These are phyloP conservation scores for Cybosia mesomella DNA, from an alignment of 2,888 invertebrate species.

Conservation along the genomic window DNA sequence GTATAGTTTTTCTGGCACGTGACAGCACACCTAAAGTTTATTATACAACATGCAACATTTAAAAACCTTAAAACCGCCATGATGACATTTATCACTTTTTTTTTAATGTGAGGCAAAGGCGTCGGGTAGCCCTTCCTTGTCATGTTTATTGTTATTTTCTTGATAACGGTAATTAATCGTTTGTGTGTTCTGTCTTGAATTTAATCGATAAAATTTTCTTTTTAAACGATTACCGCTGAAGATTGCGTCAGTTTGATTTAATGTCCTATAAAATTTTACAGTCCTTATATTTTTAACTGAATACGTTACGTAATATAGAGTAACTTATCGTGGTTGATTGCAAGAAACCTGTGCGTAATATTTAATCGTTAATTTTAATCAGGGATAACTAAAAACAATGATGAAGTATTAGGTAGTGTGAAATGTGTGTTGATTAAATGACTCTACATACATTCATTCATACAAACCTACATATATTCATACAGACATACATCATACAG, in stretches of 20 bases:
- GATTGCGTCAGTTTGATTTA: constrained; percentile 34
- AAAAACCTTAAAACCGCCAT: constrained; percentile 24
- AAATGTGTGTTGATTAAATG: too few species aligned
- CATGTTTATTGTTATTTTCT: constrained; percentile 50
- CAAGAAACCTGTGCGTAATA: background rate
- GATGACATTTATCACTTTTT: constrained; percentile 43
- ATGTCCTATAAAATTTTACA: constrained; percentile 23
- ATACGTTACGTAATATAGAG: background rate
- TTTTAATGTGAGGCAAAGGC: constrained; percentile 27
- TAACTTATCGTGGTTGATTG: constrained; percentile 15
- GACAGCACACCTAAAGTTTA: constrained; percentile 32
- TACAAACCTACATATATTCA: background rate
- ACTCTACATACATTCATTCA: background rate
- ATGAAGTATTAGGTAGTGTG: too few species aligned
- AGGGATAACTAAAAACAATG: background rate
- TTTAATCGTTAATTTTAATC: background rate
- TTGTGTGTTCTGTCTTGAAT: constrained; percentile 40
- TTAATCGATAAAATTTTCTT: constrained; percentile 37
- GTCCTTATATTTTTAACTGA: background rate
- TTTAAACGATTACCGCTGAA: constrained; percentile 23
- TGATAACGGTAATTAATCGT: constrained; percentile 53
- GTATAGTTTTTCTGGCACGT: constrained; percentile 33
- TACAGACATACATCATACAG: too few species aligned
- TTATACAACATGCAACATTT: constrained; percentile 29
- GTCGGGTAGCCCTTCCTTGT: constrained; percentile 37